Evolutionary conservation across 2,113 vertebrate species (phyloP), one percentile per base, ranked within the genome.

Genomic region (Dipodomys stephensi): DNA sequence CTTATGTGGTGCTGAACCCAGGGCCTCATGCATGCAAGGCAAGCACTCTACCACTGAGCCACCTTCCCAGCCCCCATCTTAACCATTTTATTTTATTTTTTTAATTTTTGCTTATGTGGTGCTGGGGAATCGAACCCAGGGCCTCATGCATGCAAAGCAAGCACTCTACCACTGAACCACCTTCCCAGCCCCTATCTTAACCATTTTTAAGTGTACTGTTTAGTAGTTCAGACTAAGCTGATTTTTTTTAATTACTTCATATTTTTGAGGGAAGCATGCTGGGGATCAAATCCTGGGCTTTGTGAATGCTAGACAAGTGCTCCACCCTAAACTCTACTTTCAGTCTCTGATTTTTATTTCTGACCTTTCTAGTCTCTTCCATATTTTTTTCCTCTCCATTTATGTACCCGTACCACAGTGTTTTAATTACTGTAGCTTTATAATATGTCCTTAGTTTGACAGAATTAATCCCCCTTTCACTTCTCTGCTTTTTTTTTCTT

Each of bases 371-470:
- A 28, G 46, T 65, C 6, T 19, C 13, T 60, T 60, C 4, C 19
- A 23, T 30, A 23, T 9, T 39, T 20, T 20, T 11, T 2, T 39
- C 4, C 22, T 16, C 20, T 64, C 9, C 49, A 6, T 64, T 32
- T 25, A 0, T 27, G 44, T 1, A 64, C 19, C 19, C 3, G 57
- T 62, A 0, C 12, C 8, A 0, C 0, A 13, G n/a, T 32, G 16
- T 87, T 25, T 85, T 35, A 32, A 30, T 27, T 60, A 10, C 13
- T 7, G 20, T 22, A 12, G 22, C 65, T 69, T 85, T 44, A 4
- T 3, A 11, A 23, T 44, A 39, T 12, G 30, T 62, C 62, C 74
- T 78, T 46, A 71, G 60, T 44, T 9, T 72, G 64, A 13, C 11
- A 25, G n/a, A 5, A 13, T 72, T 71, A 35, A 68, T 6, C 11